Conservation (phyloP, 2,888 invertebrate species). For the Pristionchus fissidentatus region DNA sequence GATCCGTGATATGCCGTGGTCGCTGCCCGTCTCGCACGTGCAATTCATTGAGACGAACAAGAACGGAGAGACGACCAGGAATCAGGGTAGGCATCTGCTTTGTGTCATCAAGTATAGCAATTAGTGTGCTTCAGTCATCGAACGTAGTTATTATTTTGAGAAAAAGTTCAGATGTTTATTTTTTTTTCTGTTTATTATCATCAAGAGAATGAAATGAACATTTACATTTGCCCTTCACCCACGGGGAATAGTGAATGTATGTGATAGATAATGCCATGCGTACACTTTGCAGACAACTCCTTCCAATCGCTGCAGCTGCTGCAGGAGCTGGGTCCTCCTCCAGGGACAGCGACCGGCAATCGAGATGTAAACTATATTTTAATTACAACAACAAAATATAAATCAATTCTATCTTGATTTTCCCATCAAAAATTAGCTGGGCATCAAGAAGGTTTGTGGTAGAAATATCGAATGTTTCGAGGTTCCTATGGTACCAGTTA, state of each 20-base stretch:
- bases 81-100: background rate
- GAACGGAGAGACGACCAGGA: background rate
- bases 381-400: background rate
- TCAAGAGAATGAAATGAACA: background rate
- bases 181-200: background rate
- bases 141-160: too few relatives aligned
- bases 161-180: too few relatives aligned
- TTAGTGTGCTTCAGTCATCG: too few relatives aligned
- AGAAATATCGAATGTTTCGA: too few relatives aligned
- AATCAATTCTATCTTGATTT: background rate
- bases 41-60: slow-evolving; percentile 15
- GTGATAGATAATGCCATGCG: background rate
- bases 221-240: too few relatives aligned
- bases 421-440: background rate
- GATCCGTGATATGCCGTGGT: slow-evolving; percentile 47
- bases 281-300: background rate
- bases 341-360: background rate
- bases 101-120: too few relatives aligned
- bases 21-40: background rate
- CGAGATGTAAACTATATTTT: background rate
- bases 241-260: background rate
- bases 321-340: slow-evolving; percentile 7
- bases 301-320: slow-evolving; percentile 40
- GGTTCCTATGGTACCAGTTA: too few relatives aligned
- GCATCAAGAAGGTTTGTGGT: too few relatives aligned